Evolutionary conservation across 1,140 invertebrate species (phyloP), one percentile per base, ranked within the genome.

Genomic region (Chlorops oryzae): DNA sequence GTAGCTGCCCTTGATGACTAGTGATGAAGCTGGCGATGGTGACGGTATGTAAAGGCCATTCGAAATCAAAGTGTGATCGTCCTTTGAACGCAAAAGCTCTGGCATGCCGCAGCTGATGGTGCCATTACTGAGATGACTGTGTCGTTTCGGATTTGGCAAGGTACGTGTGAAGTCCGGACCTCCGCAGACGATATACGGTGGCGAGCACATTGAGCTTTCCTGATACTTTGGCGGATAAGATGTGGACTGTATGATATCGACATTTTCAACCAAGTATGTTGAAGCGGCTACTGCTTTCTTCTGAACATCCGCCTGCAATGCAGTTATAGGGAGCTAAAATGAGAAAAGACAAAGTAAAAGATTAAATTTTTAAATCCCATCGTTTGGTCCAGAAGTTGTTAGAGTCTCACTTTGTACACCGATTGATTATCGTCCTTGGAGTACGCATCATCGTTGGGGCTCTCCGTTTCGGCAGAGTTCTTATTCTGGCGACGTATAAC

Each of bases 371-470:
- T 32, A 34, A 34, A 47, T 24, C 35, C n/a, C n/a, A 12, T 2
- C 2, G 3, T 13, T 15, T 41, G 15, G 5, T 13, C 10, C 17
- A 43, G 9, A 34, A 7, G 13, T 42, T 22, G 27, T 12, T 24
- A 17, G 28, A 34, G 17, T 47, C 51, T 55, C 59, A 69, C 71
- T 66, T 73, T 74, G 47, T 76, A 77, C 25, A 77, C 76, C 17
- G 74, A 75, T 48, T 77, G 75, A 48, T 61, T 69, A 63, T 89
- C 88, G 63, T 86, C 88, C 72, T 81, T 85, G 48, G 85, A 87
- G 62, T 87, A 88, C 39, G 88, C 90, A 73, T 92, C 89, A 56
- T 88, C 91, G 72, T 92, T 92, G 75, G 55, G 67, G 15, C 61
- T 59, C 48, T 68, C 65, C n/a, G 59, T 55, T 34, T 68, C 65